These are phyloP conservation scores for Oceanodroma leucorhoa DNA, from an alignment of 2,797 vertebrate genomes.

Conservation along the genomic window DNA sequence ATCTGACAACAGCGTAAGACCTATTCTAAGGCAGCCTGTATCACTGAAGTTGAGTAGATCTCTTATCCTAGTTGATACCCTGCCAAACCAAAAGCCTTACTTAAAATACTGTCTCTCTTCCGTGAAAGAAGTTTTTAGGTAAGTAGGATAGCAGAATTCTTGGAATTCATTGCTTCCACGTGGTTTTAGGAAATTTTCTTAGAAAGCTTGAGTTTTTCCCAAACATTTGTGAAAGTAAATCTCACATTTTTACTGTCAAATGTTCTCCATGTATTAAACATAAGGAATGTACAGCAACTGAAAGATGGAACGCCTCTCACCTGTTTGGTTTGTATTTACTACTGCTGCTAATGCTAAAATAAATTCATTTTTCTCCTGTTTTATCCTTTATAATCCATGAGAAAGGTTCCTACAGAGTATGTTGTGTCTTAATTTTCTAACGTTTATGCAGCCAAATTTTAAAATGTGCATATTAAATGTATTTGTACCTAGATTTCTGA, in stretches of 20 bases:
- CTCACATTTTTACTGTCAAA: not conserved
- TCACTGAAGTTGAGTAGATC: not conserved
- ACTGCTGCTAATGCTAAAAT: not conserved
- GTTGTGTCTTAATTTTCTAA: not conserved
- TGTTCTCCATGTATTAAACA: not conserved
- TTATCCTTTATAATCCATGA: not conserved
- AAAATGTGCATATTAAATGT: not conserved
- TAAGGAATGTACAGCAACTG: not conserved
- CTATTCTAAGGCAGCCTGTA: not conserved
- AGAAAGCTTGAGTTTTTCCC: not conserved
- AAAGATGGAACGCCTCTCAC: not conserved
- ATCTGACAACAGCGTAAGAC: not conserved
- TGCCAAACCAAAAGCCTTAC: slow-evolving; percentile 3
- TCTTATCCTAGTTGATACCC: not conserved
- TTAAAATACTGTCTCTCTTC: not conserved
- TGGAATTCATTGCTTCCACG: not conserved
- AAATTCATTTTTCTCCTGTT: not conserved
- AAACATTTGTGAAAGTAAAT: not conserved
- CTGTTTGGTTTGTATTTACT: not conserved
- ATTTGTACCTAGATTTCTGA: not conserved
- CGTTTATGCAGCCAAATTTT: not conserved
- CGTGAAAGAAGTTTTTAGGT: not conserved
- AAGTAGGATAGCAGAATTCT: not conserved
- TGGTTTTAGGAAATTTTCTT: not conserved
- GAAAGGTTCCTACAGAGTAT: not conserved